Base-by-base conservation (phyloP, 1,140 invertebrate species). In the Anthonomus grandis region DNA sequence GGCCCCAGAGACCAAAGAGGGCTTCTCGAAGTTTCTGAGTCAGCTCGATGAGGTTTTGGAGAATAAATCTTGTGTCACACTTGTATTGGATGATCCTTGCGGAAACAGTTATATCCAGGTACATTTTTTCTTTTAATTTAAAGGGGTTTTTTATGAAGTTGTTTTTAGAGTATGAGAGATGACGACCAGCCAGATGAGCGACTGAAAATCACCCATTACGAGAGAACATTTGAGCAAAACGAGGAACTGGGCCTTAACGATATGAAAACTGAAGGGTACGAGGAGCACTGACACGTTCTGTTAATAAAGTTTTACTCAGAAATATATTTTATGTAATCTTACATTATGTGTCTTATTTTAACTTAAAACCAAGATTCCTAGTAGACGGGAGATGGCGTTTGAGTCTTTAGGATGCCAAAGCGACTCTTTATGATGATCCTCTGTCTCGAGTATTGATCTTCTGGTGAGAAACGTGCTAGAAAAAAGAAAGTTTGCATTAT, bases 91-190 rank as follows among this genome's bases (percentile, higher is more conserved):
- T 75, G 97, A 99, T 78, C 93, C 95, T 10, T 91, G 95, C 27
- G 97, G 97, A 10, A 98, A 98, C 75, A 97, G 93, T 66, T 98
- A 97, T 73, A 76, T 98, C 34, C 93, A 97, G 79, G 91, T 86
- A 65, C 25, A 8, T 45, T 13, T 31, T 13, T 1, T 22, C n/a
- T n/a, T n/a, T 39, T 39, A 13, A 39, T 12, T 39, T 39, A 17
- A 39, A 2, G 15, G 38, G n/a, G 9, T 56, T 37, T 13, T 34
- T 13, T 15, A 25, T 46, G 31, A 12, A n/a, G 9, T 39, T n/a
- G 18, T 37, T 77, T 78, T 52, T 73, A 87, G 82, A 87, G 85
- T 73, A 66, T 86, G 12, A 80, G 77, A 60, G 81, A 81, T 34
- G 82, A 83, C 25, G 79, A 84, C 48, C 37, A 64, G 59, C 74